A percentile compares a stretch with the other conserved stretches of the same genome.
Evolutionary conservation across 2,113 vertebrate species (phyloP).

Genomic region (Rissa tridactyla): DNA sequence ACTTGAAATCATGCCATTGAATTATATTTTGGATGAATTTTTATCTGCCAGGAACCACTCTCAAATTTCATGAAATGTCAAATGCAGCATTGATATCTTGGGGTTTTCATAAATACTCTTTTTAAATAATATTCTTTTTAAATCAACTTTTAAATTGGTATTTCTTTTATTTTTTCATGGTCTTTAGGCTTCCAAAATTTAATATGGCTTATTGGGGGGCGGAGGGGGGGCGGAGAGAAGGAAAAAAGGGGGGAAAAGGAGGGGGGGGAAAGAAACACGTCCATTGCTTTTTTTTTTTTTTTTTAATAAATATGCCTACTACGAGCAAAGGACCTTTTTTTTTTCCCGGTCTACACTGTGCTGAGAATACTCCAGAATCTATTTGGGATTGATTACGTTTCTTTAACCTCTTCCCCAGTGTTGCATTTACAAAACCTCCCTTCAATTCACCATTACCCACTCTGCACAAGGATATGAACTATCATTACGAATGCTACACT

Average conservation of each 20-base stretch:
- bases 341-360: background rate
- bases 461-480: background rate
- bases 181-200: background rate
- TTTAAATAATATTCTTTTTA: background rate
- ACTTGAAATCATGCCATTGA: background rate
- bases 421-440: background rate
- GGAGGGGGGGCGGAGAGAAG: too few species aligned
- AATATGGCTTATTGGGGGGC: background rate
- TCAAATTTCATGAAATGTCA: background rate
- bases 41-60: background rate
- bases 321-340: background rate
- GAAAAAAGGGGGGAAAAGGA: too few species aligned
- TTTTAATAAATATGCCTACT: background rate
- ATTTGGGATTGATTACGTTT: background rate
- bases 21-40: background rate
- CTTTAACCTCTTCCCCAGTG: background rate
- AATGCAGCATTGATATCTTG: background rate
- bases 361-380: background rate
- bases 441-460: background rate
- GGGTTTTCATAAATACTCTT: background rate
- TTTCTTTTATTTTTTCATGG: background rate
- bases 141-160: background rate
- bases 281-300: background rate
- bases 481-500: background rate
- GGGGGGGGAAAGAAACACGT: accelerated